A percentile compares a stretch with the other conserved stretches of the same genome.
Conservation (phyloP, 2,888 invertebrate genomes). For the Craniophora ligustri region DNA sequence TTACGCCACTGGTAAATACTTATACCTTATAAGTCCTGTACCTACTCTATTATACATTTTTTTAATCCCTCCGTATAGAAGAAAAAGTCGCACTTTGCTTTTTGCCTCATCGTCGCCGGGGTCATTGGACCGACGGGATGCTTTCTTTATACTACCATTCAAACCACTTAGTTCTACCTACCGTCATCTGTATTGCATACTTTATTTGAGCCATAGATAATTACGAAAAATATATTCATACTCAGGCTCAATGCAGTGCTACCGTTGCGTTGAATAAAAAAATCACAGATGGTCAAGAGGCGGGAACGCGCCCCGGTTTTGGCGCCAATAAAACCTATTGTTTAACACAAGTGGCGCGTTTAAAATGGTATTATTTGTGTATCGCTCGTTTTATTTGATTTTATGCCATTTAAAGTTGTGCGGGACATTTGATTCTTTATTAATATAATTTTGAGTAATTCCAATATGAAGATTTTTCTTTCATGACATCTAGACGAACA, state of each 20-base stretch:
- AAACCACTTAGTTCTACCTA: too few relatives aligned
- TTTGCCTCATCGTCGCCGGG: too few relatives aligned
- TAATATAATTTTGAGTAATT: conserved; percentile 39
- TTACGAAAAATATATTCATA: conserved; percentile 5
- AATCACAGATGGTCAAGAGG: conserved; percentile 78
- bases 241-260: conserved; percentile 1
- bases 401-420: conserved; percentile 65
- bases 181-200: too few relatives aligned
- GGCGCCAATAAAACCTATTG: conserved; percentile 76
- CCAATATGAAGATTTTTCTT: conserved; percentile 19
- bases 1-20: too few relatives aligned
- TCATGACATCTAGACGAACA: conserved; percentile 19
- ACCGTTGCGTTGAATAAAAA: conserved; percentile 31
- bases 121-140: too few relatives aligned
- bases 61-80: too few relatives aligned
- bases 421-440: conserved; percentile 27
- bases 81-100: too few relatives aligned
- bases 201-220: not conserved
- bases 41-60: too few relatives aligned
- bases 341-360: conserved; percentile 79
- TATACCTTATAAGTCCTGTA: too few relatives aligned
- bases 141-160: too few relatives aligned
- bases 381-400: conserved; percentile 74
- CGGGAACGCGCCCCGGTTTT: conserved; percentile 67
- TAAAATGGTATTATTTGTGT: conserved; percentile 76